Conservation (phyloP, 2,888 invertebrate species). For the Nipponacmea schrenckii region DNA sequence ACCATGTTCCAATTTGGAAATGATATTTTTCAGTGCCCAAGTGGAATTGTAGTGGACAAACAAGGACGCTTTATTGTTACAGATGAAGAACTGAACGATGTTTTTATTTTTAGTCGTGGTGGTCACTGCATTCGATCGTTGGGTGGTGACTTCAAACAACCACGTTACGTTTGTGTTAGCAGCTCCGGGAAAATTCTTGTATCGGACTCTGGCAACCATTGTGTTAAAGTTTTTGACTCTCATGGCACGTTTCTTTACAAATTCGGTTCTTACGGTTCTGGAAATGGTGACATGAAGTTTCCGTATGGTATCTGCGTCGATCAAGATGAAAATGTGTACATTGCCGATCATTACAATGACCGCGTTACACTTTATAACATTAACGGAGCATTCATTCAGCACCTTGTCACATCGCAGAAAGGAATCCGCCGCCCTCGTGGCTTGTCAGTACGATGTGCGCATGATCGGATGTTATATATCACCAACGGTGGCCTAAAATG, state of each 20-base stretch:
- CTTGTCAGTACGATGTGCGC: constrained; percentile 27
- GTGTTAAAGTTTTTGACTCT: constrained; percentile 67
- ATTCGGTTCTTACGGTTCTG: constrained; percentile 69
- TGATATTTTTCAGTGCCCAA: constrained; percentile 40
- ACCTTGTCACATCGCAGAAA: constrained; percentile 37
- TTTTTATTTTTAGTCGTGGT: constrained; percentile 37
- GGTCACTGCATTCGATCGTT: constrained; percentile 23
- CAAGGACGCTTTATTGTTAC: constrained; percentile 67
- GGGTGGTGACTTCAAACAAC: constrained; percentile 67
- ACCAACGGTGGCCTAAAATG: constrained; percentile 38
- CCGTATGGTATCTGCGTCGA: constrained; percentile 70
- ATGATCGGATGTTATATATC: constrained; percentile 31
- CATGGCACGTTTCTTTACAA: constrained; percentile 67
- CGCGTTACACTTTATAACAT: constrained; percentile 45
- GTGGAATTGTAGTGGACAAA: constrained; percentile 50
- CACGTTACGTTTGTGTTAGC: constrained; percentile 69
- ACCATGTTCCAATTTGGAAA: constrained; percentile 39
- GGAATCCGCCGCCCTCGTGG: constrained; percentile 38
- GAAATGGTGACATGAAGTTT: constrained; percentile 69
- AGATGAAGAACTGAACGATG: constrained; percentile 67
- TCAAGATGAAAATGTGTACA: constrained; percentile 68
- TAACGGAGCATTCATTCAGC: constrained; percentile 46
- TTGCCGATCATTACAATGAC: constrained; percentile 70
- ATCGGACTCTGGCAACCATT: constrained; percentile 70
- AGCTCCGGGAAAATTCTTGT: constrained; percentile 66